Evolutionary conservation across 2,113 vertebrate species (phyloP).

Genomic region (Carettochelys insculpta): DNA sequence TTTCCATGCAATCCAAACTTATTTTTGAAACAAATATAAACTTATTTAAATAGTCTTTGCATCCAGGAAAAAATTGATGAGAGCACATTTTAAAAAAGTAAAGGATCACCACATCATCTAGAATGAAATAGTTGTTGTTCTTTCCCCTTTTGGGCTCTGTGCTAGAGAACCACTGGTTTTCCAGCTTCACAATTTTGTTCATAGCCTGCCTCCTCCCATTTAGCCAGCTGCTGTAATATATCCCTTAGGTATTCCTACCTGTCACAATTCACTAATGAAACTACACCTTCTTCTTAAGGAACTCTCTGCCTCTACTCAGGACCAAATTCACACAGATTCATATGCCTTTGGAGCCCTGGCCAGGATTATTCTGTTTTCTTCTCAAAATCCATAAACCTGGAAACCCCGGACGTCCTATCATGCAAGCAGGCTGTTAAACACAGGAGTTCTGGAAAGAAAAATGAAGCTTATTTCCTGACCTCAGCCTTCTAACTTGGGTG

Average conservation of each 20-base stretch:
- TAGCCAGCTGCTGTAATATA: slow-evolving; percentile 50
- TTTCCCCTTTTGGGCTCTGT: slow-evolving; percentile 12
- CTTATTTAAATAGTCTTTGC: neutral
- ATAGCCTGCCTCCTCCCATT: neutral
- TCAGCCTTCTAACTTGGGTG: slow-evolving; percentile 48
- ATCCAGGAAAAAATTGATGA: neutral
- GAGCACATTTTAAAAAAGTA: neutral
- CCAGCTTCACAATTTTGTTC: neutral
- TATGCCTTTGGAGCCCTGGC: no score
- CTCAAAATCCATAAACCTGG: no score
- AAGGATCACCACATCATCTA: neutral
- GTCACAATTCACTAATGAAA: slow-evolving; percentile 62
- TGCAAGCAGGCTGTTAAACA: slow-evolving; percentile 50
- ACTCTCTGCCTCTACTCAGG: no score
- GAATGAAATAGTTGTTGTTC: slow-evolving; percentile 35
- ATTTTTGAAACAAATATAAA: neutral
- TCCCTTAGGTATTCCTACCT: slow-evolving; percentile 44
- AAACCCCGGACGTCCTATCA: no score
- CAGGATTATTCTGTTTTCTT: no score
- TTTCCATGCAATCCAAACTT: rapidly evolving
- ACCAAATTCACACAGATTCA: no score
- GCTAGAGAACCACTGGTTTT: neutral
- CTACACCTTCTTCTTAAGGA: no score
- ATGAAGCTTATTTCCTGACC: slow-evolving; percentile 48
- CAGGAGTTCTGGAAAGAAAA: slow-evolving; percentile 48